phyloP scores from a whole-genome alignment of 2,113 vertebrate genomes.

The Empidonax alnorum region DNA sequence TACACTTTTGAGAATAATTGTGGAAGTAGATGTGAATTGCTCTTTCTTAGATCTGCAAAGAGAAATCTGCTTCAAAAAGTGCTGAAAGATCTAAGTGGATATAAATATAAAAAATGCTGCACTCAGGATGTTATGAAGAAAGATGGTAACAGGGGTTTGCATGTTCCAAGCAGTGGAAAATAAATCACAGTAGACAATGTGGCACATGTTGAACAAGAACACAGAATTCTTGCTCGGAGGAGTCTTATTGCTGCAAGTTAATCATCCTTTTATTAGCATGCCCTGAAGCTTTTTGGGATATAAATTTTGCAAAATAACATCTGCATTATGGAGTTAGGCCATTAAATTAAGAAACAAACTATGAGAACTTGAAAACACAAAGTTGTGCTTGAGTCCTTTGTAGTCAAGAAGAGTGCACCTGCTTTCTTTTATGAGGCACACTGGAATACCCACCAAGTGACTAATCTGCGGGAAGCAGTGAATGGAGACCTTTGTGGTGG shows the following conservation, averaged over 20 bases:
- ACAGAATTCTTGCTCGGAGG: neutral
- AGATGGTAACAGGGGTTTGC: neutral
- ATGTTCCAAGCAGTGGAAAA: neutral
- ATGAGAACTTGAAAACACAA: neutral
- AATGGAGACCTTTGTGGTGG: neutral
- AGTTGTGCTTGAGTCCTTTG: neutral
- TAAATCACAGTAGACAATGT: neutral
- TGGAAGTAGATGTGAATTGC: neutral
- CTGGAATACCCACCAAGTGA: neutral
- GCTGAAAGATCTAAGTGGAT: neutral
- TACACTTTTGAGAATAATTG: neutral
- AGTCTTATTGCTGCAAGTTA: neutral
- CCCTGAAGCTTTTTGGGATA: neutral
- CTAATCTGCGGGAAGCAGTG: neutral
- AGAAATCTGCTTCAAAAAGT: neutral
- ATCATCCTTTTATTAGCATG: neutral
- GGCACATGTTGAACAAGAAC: neutral
- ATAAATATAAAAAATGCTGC: neutral
- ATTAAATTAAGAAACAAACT: neutral
- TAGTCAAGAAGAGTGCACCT: neutral
- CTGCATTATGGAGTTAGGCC: neutral
- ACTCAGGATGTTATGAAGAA: neutral
- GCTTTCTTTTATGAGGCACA: neutral
- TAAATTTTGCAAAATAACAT: constrained; percentile 13
- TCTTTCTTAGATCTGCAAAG: neutral